phyloP scores from a whole-genome alignment of 2,113 vertebrate species.

The Columba livia region DNA sequence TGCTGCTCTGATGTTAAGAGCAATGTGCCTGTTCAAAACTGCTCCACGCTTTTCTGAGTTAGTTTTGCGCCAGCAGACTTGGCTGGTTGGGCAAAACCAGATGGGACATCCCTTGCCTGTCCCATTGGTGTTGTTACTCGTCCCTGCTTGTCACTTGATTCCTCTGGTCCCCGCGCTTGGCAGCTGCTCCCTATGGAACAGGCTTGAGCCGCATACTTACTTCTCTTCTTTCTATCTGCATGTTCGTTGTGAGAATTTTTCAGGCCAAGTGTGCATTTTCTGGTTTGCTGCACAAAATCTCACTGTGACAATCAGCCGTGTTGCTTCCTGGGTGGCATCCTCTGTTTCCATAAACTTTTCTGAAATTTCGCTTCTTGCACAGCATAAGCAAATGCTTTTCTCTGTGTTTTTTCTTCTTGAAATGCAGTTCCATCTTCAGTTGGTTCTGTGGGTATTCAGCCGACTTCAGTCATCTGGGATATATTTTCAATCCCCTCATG shows the following conservation, averaged over 20 bases:
- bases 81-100: background rate
- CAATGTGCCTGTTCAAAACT: background rate
- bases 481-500: background rate
- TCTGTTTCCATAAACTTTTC: background rate
- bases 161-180: accelerated
- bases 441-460: background rate
- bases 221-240: background rate
- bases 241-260: background rate
- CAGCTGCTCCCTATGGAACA: background rate
- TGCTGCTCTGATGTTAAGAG: background rate
- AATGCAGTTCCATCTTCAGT: background rate
- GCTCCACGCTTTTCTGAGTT: accelerated
- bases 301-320: background rate
- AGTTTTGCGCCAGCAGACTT: background rate
- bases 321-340: background rate
- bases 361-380: background rate
- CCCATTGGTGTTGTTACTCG: background rate
- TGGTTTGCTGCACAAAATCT: background rate
- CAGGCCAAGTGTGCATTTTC: background rate
- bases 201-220: background rate
- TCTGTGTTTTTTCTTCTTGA: background rate
- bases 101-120: background rate
- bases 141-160: background rate
- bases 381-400: background rate
- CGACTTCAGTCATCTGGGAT: background rate